A percentile compares a stretch with the other conserved stretches of the same genome.
Evolutionary conservation across 1,140 invertebrate genomes (phyloP).

Genomic region (Ericerus pela): DNA sequence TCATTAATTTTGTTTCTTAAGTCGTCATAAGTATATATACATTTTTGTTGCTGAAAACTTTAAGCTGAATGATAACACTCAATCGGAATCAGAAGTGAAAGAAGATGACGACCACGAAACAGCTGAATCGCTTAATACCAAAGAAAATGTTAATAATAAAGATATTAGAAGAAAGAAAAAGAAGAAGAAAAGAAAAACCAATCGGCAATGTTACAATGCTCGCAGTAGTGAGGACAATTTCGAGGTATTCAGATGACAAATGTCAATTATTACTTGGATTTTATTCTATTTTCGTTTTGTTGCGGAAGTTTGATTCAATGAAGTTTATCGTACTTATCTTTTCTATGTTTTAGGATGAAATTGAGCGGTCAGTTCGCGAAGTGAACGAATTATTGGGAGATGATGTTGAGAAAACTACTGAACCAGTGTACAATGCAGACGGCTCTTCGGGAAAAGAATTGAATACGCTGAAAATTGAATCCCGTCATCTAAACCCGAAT

Average conservation of each 20-base stretch:
- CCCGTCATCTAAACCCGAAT: slow-evolving; percentile 62
- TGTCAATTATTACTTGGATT: background rate
- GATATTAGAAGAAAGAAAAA: slow-evolving; percentile 41
- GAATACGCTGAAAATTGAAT: slow-evolving; percentile 42
- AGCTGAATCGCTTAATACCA: slow-evolving; percentile 36
- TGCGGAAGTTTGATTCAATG: background rate
- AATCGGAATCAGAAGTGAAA: slow-evolving; percentile 49
- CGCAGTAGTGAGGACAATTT: slow-evolving; percentile 44
- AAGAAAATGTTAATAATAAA: slow-evolving; percentile 28
- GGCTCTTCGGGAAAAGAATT: slow-evolving; percentile 2
- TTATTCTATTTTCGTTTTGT: background rate
- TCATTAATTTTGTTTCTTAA: background rate
- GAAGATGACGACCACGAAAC: slow-evolving; percentile 50
- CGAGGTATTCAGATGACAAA: slow-evolving; percentile 30
- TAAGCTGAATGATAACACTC: slow-evolving; percentile 42
- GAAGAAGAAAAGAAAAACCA: slow-evolving; percentile 45
- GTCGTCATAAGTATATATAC: background rate
- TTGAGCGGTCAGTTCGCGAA: slow-evolving; percentile 52
- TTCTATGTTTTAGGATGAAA: slow-evolving; percentile 44
- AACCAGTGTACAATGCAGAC: slow-evolving; percentile 16
- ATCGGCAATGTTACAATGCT: slow-evolving; percentile 33
- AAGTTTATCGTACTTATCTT: no score
- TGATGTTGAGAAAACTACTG: slow-evolving; percentile 13
- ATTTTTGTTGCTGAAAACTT: slow-evolving; percentile 17
- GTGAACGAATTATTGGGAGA: slow-evolving; percentile 57